Conservation (phyloP, 2,113 vertebrate genomes). For the Passerina amoena region DNA sequence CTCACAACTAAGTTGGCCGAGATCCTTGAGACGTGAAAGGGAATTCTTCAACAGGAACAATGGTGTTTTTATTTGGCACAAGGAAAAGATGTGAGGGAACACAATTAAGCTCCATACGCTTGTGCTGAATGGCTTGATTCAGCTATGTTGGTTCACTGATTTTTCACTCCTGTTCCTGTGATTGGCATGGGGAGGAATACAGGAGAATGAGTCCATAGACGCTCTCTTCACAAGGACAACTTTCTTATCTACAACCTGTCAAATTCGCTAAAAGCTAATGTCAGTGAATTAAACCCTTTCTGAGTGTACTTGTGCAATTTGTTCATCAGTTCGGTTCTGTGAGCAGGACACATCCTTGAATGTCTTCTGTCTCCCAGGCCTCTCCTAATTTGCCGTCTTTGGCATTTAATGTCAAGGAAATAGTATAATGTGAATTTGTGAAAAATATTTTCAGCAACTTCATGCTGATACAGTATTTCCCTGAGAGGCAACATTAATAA, state of each 20-base stretch:
- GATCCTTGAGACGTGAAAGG: constrained; percentile 72
- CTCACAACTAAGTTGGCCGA: constrained; percentile 76
- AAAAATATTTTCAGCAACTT: constrained; percentile 64
- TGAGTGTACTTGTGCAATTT: not conserved
- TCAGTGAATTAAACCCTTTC: constrained; percentile 50
- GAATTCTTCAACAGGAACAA: constrained; percentile 76
- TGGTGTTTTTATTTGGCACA: constrained; percentile 73
- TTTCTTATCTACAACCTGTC: constrained; percentile 73
- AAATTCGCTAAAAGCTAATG: constrained; percentile 60
- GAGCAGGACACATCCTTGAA: constrained; percentile 15
- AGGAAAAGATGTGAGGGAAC: constrained; percentile 70
- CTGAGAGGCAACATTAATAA: constrained; percentile 74
- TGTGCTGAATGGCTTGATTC: constrained; percentile 78
- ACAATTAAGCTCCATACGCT: constrained; percentile 69
- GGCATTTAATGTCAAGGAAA: constrained; percentile 35
- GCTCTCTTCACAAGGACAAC: constrained; percentile 43
- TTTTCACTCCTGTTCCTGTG: constrained; percentile 61
- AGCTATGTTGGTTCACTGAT: constrained; percentile 33
- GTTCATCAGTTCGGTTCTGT: not conserved
- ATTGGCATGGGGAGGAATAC: constrained; percentile 63
- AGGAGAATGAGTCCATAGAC: constrained; percentile 56
- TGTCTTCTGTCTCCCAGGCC: not conserved
- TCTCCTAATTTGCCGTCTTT: constrained; percentile 1
- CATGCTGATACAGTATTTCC: constrained; percentile 67
- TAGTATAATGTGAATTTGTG: constrained; percentile 36